Conservation (phyloP, 2,113 vertebrate genomes). For the Hemiscyllium ocellatum region DNA sequence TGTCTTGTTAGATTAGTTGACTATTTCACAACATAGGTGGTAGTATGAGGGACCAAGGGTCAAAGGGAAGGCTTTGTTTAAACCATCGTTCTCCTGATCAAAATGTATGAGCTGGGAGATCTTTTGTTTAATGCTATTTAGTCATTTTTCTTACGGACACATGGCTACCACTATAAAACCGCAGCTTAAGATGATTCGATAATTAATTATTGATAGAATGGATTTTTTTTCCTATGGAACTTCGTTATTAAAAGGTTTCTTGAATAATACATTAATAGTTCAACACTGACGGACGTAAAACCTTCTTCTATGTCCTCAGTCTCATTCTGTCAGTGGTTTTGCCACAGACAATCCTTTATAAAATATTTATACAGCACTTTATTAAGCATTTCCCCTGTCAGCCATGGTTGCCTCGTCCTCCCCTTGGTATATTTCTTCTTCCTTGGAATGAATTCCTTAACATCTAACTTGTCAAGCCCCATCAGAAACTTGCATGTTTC, state of each 20-base stretch:
- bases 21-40: neutral
- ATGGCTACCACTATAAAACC: neutral
- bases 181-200: neutral
- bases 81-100: neutral
- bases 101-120: neutral
- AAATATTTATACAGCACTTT: neutral
- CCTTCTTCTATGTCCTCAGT: neutral
- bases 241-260: slow-evolving; percentile 9
- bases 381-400: neutral
- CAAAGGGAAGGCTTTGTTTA: neutral
- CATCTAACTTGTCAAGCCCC: no score
- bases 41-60: neutral
- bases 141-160: neutral
- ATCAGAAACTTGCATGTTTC: no score
- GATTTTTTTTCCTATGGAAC: neutral
- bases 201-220: neutral
- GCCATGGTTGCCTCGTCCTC: no score
- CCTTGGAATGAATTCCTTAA: no score
- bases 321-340: neutral
- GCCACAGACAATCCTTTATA: neutral
- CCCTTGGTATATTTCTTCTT: no score
- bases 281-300: neutral
- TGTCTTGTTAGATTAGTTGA: neutral
- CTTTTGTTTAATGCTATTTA: neutral
- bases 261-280: slow-evolving; percentile 3